Evolutionary conservation across 1,140 invertebrate genomes (phyloP).

Genomic region (Zaprionus ornatus): DNA sequence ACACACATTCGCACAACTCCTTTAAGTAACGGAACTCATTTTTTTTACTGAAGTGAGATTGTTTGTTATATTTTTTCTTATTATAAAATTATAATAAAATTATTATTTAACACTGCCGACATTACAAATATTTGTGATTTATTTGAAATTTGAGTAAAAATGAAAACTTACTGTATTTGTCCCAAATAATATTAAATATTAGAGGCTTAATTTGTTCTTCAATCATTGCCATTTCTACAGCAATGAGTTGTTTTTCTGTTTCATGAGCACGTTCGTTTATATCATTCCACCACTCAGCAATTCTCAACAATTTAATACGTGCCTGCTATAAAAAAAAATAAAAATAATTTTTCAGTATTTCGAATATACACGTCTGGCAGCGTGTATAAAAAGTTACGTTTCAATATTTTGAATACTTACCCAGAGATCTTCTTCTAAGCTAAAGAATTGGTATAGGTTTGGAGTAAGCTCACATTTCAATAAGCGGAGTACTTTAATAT

Average conservation of each 20-base stretch:
- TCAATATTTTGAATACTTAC: constrained; percentile 25
- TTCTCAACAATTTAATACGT: constrained; percentile 73
- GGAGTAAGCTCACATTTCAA: constrained; percentile 53
- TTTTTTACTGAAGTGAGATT: too few relatives aligned
- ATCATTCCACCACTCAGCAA: constrained; percentile 86
- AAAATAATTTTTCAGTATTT: too few relatives aligned
- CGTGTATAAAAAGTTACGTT: neutral
- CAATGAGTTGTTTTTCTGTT: constrained; percentile 87
- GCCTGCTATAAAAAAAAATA: constrained; percentile 62
- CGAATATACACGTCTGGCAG: too few relatives aligned
- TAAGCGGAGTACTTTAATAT: constrained; percentile 59
- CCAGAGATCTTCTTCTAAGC: constrained; percentile 85
- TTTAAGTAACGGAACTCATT: too few relatives aligned
- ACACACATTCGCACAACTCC: too few relatives aligned
- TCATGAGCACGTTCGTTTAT: constrained; percentile 85
- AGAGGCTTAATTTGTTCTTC: constrained; percentile 86
- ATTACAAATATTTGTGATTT: too few relatives aligned
- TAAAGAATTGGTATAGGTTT: constrained; percentile 80
- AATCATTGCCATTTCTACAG: constrained; percentile 85
- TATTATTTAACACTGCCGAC: too few relatives aligned
- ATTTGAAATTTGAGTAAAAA: too few relatives aligned
- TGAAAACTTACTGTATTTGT: constrained; percentile 86
- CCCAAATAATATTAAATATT: constrained; percentile 86
- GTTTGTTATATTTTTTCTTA: too few relatives aligned
- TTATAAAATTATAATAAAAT: too few relatives aligned